Evolutionary conservation across 2,797 vertebrate genomes (phyloP).

Genomic region (Parauchenoglanis ngamensis): DNA sequence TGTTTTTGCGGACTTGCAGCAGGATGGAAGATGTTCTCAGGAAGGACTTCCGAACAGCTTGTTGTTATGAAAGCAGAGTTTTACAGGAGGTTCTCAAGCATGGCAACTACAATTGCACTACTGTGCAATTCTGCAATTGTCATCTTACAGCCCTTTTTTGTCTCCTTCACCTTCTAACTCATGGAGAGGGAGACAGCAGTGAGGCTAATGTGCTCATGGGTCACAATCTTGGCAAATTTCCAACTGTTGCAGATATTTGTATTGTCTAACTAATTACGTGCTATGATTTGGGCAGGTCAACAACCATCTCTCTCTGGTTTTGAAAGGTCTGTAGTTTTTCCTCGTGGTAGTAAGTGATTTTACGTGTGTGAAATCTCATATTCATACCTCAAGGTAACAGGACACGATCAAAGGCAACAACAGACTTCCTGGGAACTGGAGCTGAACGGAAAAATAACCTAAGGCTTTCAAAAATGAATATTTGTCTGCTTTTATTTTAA

Average conservation of each 20-base stretch:
- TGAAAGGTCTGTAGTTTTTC: not conserved
- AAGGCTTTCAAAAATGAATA: not conserved
- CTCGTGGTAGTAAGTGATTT: slow-evolving; percentile 22
- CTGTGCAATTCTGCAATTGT: not conserved
- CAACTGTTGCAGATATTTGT: not conserved
- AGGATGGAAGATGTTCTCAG: not conserved
- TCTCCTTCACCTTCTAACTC: not conserved
- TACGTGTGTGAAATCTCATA: slow-evolving; percentile 28
- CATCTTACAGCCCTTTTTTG: not conserved
- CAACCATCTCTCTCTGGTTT: not conserved
- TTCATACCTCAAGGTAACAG: not conserved
- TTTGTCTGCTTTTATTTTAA: not conserved
- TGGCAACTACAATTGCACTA: not conserved
- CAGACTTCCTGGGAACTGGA: not conserved
- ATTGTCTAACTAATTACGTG: not conserved
- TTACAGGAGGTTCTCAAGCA: not conserved
- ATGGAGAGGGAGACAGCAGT: not conserved
- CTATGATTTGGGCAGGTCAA: not conserved
- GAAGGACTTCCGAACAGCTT: not conserved
- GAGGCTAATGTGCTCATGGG: not conserved
- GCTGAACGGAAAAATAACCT: not conserved
- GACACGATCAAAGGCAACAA: slow-evolving; percentile 20
- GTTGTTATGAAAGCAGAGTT: not conserved
- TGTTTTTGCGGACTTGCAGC: not conserved
- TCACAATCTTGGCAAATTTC: not conserved